Evolutionary conservation across 2,797 vertebrate species (phyloP).

Genomic region (Taeniopygia guttata): DNA sequence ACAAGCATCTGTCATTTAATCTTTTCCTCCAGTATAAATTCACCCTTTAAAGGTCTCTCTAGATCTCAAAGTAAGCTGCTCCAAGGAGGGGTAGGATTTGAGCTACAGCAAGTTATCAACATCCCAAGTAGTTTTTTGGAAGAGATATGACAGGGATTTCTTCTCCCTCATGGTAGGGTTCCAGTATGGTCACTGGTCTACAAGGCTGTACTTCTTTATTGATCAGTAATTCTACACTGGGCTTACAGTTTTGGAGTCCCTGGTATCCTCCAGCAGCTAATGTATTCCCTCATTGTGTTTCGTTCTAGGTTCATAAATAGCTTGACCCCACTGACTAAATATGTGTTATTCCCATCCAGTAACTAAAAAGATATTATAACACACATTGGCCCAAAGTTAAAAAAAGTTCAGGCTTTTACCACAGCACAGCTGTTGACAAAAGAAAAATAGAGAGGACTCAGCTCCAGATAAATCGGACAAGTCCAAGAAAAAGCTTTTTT

Average conservation of each 20-base stretch:
- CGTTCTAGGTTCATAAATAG: background rate
- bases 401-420: background rate
- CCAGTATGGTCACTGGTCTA: rapidly evolving
- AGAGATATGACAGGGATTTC: background rate
- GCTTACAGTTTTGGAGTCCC: background rate
- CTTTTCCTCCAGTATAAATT: background rate
- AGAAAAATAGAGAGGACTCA: background rate
- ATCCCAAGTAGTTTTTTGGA: background rate
- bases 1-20: background rate
- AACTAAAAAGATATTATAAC: background rate
- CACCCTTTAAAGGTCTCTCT: background rate
- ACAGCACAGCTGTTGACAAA: background rate
- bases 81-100: background rate
- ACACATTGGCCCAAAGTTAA: background rate
- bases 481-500: background rate
- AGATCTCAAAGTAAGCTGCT: background rate
- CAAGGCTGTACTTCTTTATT: background rate
- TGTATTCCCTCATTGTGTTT: background rate
- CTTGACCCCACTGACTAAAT: background rate
- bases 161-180: background rate
- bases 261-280: background rate
- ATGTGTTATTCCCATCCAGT: background rate
- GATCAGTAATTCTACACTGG: background rate
- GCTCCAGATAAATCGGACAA: background rate
- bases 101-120: background rate